Evolutionary conservation across 2,113 vertebrate species (phyloP).

Genomic region (Paradoxurus hermaphroditus): DNA sequence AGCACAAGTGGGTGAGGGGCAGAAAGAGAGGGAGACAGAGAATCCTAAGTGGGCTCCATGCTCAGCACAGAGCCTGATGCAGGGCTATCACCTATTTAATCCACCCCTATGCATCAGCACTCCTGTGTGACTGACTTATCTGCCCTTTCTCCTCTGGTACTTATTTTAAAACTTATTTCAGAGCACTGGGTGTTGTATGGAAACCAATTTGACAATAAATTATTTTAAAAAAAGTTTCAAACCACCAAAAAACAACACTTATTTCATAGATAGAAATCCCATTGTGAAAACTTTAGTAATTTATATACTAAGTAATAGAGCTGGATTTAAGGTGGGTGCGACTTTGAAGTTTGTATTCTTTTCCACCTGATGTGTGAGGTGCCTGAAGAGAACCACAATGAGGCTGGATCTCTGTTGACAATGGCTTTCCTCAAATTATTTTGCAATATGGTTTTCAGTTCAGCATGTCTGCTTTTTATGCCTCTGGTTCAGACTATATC

Average conservation of each 20-base stretch:
- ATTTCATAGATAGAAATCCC: background rate
- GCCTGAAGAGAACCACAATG: background rate
- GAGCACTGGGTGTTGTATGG: no score
- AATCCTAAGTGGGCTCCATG: no score
- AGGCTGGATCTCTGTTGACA: background rate
- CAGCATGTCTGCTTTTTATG: background rate
- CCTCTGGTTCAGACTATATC: background rate
- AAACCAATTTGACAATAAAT: no score
- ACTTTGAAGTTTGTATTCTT: background rate
- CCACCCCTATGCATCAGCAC: no score
- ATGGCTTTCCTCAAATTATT: background rate
- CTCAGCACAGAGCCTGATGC: no score
- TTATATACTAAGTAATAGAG: background rate
- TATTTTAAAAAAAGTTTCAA: no score
- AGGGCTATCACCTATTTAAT: background rate
- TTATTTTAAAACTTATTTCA: background rate
- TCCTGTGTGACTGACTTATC: no score
- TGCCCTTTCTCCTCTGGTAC: background rate
- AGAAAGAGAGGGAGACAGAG: no score
- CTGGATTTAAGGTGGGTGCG: background rate
- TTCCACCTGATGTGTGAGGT: background rate
- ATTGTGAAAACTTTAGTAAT: background rate
- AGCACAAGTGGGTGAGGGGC: no score
- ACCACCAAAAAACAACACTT: no score
- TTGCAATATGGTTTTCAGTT: background rate